phyloP scores from a whole-genome alignment of 30 jellyfish, hydroid and myxozoan genomes.

The Euphysa ruthae region DNA sequence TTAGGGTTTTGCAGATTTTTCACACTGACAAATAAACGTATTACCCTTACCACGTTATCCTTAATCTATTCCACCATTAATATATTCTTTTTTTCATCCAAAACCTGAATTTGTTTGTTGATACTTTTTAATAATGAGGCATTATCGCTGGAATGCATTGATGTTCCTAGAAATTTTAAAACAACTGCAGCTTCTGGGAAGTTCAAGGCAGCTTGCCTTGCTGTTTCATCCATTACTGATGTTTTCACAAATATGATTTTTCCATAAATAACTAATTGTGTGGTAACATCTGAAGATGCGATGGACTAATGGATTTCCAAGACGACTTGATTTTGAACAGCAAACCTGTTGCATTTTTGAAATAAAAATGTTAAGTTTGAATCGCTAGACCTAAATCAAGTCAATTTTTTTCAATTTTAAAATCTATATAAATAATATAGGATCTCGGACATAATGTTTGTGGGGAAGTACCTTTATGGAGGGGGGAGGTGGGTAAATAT shows the following conservation, averaged over 20 bases:
- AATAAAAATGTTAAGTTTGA: too few relatives aligned
- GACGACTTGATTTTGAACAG: not conserved
- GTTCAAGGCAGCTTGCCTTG: not conserved
- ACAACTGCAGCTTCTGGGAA: not conserved
- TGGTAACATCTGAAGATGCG: not conserved
- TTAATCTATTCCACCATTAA: too few relatives aligned
- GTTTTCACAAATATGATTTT: not conserved
- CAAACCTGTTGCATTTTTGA: not conserved
- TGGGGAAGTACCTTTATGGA: too few relatives aligned
- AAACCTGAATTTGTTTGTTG: not conserved
- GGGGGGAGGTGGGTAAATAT: too few relatives aligned
- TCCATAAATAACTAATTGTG: not conserved
- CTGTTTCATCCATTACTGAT: conserved; percentile 1
- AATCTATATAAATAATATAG: too few relatives aligned
- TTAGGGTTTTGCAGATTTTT: too few relatives aligned
- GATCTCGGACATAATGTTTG: too few relatives aligned
- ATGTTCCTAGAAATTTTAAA: conserved; percentile 2
- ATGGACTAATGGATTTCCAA: not conserved
- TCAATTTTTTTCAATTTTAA: too few relatives aligned
- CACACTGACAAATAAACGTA: too few relatives aligned
- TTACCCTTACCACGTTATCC: too few relatives aligned
- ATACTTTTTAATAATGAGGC: not conserved
- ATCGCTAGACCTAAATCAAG: too few relatives aligned
- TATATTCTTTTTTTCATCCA: too few relatives aligned
- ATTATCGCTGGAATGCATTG: not conserved